Percentiles rank a stretch among this genome's conserved stretches.
These are phyloP conservation scores for Geococcyx californianus DNA, from an alignment of 2,113 vertebrate genomes.

Conservation along the genomic window DNA sequence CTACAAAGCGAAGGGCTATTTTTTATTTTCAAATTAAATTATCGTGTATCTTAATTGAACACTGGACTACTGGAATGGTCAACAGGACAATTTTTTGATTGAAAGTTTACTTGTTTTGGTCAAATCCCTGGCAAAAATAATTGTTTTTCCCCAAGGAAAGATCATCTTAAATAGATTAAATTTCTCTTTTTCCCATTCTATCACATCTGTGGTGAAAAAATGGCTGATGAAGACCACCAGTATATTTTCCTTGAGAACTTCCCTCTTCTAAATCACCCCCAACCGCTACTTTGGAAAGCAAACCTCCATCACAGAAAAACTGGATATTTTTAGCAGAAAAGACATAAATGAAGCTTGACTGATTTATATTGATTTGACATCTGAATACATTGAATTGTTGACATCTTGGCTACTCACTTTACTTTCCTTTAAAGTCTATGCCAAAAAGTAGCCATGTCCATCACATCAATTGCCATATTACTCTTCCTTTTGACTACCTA, in stretches of 20 bases:
- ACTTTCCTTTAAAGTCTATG: background rate
- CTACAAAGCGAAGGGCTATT: background rate
- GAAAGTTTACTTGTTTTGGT: background rate
- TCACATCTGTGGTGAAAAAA: background rate
- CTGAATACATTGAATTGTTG: background rate
- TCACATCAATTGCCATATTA: background rate
- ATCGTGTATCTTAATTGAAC: background rate
- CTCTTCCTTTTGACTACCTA: background rate
- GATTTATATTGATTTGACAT: background rate
- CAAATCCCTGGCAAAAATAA: background rate
- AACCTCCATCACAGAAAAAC: background rate
- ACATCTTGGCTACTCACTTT: background rate
- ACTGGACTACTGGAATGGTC: rapidly evolving
- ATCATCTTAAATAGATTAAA: background rate
- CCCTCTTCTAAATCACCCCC: background rate
- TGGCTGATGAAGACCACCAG: background rate
- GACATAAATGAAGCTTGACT: background rate
- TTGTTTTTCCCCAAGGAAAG: background rate
- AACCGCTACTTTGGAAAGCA: background rate
- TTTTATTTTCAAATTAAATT: background rate
- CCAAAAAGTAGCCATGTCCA: background rate
- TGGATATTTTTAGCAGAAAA: background rate
- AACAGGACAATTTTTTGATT: background rate
- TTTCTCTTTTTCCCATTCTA: background rate
- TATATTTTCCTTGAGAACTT: background rate